Evolutionary conservation across 2,888 invertebrate species (phyloP).

Genomic region (Tolmerus cingulatus): DNA sequence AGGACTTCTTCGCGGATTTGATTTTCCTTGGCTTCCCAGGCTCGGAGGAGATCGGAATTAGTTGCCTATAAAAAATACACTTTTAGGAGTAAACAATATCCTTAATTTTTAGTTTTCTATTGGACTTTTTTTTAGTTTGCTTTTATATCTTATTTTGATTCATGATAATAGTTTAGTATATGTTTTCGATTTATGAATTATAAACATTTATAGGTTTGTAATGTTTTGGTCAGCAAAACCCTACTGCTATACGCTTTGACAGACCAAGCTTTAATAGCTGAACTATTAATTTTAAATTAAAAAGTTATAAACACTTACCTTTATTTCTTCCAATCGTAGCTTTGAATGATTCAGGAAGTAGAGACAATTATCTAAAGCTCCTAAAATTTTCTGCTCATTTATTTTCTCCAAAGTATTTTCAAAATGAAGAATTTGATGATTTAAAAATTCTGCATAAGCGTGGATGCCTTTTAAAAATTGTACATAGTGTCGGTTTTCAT

Average conservation of each 20-base stretch:
- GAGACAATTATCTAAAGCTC: not conserved
- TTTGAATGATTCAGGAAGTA: not conserved
- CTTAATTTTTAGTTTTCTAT: too few species aligned
- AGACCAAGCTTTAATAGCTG: too few species aligned
- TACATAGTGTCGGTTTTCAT: constrained; percentile 39
- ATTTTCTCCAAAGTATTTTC: not conserved
- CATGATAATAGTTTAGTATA: too few species aligned
- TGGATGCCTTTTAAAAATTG: constrained; percentile 40
- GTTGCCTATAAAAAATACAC: not conserved
- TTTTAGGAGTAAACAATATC: too few species aligned
- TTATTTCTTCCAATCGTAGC: not conserved
- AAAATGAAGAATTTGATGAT: constrained; percentile 28
- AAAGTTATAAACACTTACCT: not conserved
- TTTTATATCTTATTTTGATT: too few species aligned
- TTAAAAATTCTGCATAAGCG: constrained; percentile 43
- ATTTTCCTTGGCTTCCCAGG: not conserved
- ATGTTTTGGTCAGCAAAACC: too few species aligned
- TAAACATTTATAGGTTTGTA: too few species aligned
- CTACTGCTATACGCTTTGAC: too few species aligned
- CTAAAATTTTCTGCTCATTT: not conserved
- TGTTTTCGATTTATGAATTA: too few species aligned
- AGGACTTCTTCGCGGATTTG: not conserved
- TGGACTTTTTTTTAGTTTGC: too few species aligned
- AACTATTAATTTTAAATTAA: not conserved
- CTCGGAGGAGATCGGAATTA: not conserved